Evolutionary conservation across 2,113 vertebrate genomes (phyloP), one percentile per base, ranked within the genome.

Genomic region (Lynx canadensis): DNA sequence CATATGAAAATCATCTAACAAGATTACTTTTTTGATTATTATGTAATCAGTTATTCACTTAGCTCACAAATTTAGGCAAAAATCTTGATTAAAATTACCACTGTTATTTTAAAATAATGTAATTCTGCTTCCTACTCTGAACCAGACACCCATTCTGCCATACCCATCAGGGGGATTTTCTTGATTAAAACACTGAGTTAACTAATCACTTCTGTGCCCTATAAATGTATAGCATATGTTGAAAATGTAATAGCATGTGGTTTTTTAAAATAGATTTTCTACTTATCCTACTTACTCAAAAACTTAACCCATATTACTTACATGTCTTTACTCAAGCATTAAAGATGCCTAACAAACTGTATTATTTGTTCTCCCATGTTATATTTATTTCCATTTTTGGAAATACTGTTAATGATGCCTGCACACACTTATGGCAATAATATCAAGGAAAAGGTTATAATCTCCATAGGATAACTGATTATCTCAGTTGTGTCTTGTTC

Each of bases 51-150:
- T 96, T 97, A 95, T 89, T 98, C 97, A 95, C 95, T 97, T 93
- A 97, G 88, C 97, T 98, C 91, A 82, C 84, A 98, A 94, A 98
- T 97, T 97, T 96, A 97, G 74, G 95, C 87, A 95, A 98, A 98
- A 97, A 95, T 95, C 96, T 98, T 98, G 98, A 98, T 98, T 98
- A 98, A 98, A 98, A 98, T 98, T 97, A 78, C 97, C 89, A 97
- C 95, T 88, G 97, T 98, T 98, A 98, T 98, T 98, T 98, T 96
- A 97, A 98, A 98, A 98, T 98, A 97, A 98, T 96, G 92, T 98
- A 91, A 97, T 97, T 93, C 76, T 96, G 93, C 91, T 95, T 97
- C 97, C 91, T 96, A 91, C 48, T 68, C 78, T 71, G 74, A 98
- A 96, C 89, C 82, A 96, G 85, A 91, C n/a, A 95, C 29, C 38